Evolutionary conservation across 2,797 vertebrate species (phyloP).

Genomic region (Halcyon chelicuti): DNA sequence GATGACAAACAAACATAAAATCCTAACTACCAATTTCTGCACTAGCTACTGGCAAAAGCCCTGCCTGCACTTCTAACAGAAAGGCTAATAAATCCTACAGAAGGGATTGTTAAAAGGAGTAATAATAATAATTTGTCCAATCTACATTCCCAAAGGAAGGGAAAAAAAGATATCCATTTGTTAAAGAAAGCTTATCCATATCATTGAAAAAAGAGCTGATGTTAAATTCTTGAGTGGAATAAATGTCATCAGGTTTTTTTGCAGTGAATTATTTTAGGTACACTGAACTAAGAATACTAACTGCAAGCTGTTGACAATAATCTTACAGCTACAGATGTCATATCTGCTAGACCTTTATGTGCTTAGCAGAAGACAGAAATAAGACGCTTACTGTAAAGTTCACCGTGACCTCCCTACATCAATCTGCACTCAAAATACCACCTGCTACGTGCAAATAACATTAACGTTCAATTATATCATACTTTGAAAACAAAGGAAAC

Average conservation of each 20-base stretch:
- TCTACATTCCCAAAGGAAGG: background rate
- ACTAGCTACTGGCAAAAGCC: background rate
- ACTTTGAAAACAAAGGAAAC: background rate
- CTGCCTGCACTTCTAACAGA: background rate
- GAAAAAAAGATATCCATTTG: background rate
- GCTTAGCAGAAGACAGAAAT: background rate
- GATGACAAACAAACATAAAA: background rate
- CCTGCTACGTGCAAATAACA: background rate
- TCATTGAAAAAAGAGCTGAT: background rate
- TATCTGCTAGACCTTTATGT: background rate
- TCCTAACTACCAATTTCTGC: background rate
- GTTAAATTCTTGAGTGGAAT: background rate
- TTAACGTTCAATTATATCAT: accelerated
- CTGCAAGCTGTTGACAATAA: background rate
- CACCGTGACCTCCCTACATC: background rate
- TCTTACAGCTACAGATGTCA: background rate
- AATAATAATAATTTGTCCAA: background rate
- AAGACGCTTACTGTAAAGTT: background rate
- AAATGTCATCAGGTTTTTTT: accelerated
- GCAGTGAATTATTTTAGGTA: background rate
- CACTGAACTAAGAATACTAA: background rate
- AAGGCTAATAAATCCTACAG: background rate
- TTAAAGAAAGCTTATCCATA: background rate
- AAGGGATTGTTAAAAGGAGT: background rate
- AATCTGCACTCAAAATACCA: background rate